Percentiles rank a stretch among this genome's conserved stretches.
Conservation (phyloP, 2,888 invertebrate genomes). For the Mythimna loreyi region DNA sequence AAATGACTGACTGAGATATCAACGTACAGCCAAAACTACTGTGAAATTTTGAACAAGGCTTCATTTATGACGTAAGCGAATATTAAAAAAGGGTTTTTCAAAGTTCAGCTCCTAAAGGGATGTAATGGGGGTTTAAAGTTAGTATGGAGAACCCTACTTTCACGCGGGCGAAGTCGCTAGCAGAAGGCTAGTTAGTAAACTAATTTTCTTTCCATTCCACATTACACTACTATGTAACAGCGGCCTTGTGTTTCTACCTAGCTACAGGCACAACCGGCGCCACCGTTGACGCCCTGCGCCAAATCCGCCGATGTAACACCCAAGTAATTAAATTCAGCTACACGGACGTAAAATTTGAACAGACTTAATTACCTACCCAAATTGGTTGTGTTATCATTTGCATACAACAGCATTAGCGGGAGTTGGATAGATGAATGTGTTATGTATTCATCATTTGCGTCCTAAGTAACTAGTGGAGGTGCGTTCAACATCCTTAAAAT, state of each 20-base stretch:
- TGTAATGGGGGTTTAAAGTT: no score
- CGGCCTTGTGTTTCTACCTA: background rate
- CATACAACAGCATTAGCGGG: conserved; percentile 62
- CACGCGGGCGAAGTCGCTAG: no score
- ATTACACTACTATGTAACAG: conserved; percentile 17
- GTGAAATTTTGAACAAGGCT: no score
- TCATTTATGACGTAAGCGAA: no score
- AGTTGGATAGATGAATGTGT: conserved; percentile 49
- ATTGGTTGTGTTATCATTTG: conserved; percentile 66
- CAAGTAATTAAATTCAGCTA: conserved; percentile 65
- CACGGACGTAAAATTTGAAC: conserved; percentile 64
- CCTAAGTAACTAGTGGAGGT: conserved; percentile 11
- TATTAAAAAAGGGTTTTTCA: no score
- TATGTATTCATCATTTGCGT: conserved; percentile 48
- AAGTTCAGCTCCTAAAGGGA: no score
- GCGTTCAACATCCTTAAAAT: background rate
- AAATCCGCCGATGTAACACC: conserved; percentile 63
- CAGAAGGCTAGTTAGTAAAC: no score
- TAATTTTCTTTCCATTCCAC: background rate
- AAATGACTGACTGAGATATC: no score
- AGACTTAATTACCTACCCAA: conserved; percentile 65
- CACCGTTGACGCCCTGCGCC: conserved; percentile 50
- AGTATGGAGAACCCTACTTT: no score
- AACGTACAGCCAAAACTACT: no score
- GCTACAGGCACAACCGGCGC: conserved; percentile 20